Conservation (phyloP, 2,113 vertebrate genomes). For the Cryptomyrus ogoouensis region DNA sequence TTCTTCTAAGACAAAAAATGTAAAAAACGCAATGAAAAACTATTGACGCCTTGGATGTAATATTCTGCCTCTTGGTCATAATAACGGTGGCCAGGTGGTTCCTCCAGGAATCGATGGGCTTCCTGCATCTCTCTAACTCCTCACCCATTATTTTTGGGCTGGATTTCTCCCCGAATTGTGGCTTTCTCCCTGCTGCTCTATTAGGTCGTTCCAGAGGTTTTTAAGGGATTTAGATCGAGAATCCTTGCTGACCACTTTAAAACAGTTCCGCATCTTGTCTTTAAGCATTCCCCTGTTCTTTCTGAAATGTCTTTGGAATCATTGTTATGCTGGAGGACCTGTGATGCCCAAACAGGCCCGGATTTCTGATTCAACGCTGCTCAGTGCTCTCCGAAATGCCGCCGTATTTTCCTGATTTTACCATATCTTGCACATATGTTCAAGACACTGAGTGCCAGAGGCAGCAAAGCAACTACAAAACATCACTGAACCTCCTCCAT, state of each 20-base stretch:
- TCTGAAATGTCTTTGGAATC: neutral
- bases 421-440: neutral
- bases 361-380: neutral
- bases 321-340: neutral
- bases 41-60: neutral
- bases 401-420: neutral
- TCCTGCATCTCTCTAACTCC: neutral
- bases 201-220: neutral
- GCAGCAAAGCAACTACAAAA: neutral
- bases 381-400: neutral
- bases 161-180: neutral
- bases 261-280: neutral
- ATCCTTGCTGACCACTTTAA: neutral
- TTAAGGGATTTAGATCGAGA: slow-evolving; percentile 1
- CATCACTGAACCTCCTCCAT: neutral
- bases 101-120: neutral
- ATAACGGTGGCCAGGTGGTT: neutral
- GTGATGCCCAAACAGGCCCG: neutral
- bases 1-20: neutral
- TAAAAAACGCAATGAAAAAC: neutral
- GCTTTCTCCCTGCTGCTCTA: neutral
- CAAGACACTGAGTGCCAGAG: neutral
- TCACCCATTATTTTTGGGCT: neutral
- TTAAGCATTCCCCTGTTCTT: neutral
- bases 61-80: neutral